Percentiles rank a stretch among this genome's conserved stretches.
These are phyloP conservation scores for Calliopsis andreniformis DNA, from an alignment of 1,140 invertebrate genomes.

Conservation along the genomic window DNA sequence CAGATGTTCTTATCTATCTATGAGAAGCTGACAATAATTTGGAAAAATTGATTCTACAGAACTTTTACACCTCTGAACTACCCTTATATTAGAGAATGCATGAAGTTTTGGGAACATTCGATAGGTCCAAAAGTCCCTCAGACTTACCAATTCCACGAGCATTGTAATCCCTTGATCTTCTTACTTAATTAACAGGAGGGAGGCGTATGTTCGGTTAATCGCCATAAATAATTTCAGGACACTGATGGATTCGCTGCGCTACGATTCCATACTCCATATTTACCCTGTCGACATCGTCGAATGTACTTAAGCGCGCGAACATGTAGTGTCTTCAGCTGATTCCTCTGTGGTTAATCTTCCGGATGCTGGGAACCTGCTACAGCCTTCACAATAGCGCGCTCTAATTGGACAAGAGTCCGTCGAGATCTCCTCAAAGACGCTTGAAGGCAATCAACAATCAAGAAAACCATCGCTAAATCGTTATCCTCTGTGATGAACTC, in stretches of 20 bases:
- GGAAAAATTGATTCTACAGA: too few species aligned
- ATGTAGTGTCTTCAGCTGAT: constrained; percentile 40
- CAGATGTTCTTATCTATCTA: too few species aligned
- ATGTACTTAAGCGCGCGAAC: constrained; percentile 19
- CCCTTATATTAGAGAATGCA: too few species aligned
- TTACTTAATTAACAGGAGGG: constrained; percentile 60
- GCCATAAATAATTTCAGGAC: constrained; percentile 60
- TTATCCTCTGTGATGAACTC: constrained; percentile 38
- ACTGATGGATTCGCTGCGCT: constrained; percentile 46
- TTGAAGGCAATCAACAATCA: constrained; percentile 61
- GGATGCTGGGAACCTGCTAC: constrained; percentile 53
- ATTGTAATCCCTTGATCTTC: constrained; percentile 64
- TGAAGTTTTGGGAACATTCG: too few species aligned
- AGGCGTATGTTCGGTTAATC: constrained; percentile 43
- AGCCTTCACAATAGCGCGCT: constrained; percentile 69
- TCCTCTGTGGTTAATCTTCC: constrained; percentile 70
- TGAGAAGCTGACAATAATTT: too few species aligned
- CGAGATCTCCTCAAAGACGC: constrained; percentile 62
- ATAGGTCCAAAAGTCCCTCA: too few species aligned
- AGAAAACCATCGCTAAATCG: constrained; percentile 57
- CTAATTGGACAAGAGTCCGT: constrained; percentile 78
- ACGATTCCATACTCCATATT: constrained; percentile 5
- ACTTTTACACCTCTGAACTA: too few species aligned
- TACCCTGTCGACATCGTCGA: constrained; percentile 1
- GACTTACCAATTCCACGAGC: constrained; percentile 11